Conservation (phyloP, 2,113 vertebrate species). For the Dicerorhinus sumatrensis region DNA sequence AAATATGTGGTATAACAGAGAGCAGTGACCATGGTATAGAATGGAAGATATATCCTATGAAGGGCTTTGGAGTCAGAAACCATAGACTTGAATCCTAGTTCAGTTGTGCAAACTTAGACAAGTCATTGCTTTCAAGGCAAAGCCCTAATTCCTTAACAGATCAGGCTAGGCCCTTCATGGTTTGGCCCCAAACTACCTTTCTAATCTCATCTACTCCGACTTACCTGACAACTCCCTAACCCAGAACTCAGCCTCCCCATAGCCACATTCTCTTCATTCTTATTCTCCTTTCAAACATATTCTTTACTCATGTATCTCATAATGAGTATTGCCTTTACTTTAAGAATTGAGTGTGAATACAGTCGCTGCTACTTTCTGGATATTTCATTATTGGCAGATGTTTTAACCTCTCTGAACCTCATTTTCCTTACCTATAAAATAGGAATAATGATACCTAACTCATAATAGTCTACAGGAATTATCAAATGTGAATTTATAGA, state of each 20-base stretch:
- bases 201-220: neutral
- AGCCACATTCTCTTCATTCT: neutral
- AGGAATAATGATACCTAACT: neutral
- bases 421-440: neutral
- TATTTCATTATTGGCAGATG: neutral
- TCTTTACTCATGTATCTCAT: neutral
- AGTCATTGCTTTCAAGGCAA: neutral
- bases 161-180: neutral
- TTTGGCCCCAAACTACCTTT: neutral
- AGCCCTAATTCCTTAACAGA: neutral
- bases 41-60: neutral
- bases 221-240: neutral
- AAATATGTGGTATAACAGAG: neutral
- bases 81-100: neutral
- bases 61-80: neutral
- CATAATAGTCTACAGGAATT: neutral
- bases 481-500: neutral
- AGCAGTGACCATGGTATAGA: neutral
- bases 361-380: neutral
- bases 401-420: neutral
- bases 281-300: neutral
- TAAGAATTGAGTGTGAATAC: neutral
- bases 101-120: neutral
- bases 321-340: neutral
- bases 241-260: neutral